A percentile compares a stretch with the other conserved stretches of the same genome.
These are phyloP conservation scores for Acestrorhynchus altus DNA, from an alignment of 2,797 vertebrate genomes.

Conservation along the genomic window DNA sequence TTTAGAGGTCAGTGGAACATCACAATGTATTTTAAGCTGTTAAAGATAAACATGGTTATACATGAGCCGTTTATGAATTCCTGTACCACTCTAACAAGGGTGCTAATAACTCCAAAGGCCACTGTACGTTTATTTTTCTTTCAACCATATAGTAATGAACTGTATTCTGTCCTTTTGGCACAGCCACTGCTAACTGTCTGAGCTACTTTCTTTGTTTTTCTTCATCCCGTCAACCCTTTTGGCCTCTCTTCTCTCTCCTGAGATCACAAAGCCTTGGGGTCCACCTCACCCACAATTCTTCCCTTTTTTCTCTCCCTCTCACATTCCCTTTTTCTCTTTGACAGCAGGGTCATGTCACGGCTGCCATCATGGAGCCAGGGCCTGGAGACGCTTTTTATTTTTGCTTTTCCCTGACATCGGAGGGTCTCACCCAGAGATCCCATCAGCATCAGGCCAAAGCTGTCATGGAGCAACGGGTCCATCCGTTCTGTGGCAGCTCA, in stretches of 20 bases:
- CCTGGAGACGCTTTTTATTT: slow-evolving; percentile 1
- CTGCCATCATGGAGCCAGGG: slow-evolving; percentile 32
- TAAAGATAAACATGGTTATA: too few species aligned
- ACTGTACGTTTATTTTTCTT: not conserved
- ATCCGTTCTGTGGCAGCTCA: slow-evolving; percentile 43
- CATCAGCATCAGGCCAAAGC: slow-evolving; percentile 49
- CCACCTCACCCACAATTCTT: not conserved
- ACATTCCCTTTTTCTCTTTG: slow-evolving; percentile 14
- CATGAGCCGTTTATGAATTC: too few species aligned
- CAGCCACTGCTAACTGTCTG: not conserved
- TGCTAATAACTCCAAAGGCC: not conserved
- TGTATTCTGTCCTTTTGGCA: not conserved
- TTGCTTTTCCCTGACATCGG: slow-evolving; percentile 18
- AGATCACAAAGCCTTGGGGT: slow-evolving; percentile 8
- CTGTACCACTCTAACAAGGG: not conserved
- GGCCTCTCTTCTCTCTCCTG: not conserved
- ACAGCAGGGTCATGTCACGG: slow-evolving; percentile 46
- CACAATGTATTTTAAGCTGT: too few species aligned
- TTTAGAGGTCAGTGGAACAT: too few species aligned
- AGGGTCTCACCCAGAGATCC: slow-evolving; percentile 44
- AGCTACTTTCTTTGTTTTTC: not conserved
- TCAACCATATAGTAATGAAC: not conserved
- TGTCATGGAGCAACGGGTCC: slow-evolving; percentile 42
- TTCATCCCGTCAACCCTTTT: slow-evolving; percentile 15
- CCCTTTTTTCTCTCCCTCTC: not conserved